Base-by-base conservation (phyloP, 2,797 vertebrate genomes). In the Buceros bicornis region DNA sequence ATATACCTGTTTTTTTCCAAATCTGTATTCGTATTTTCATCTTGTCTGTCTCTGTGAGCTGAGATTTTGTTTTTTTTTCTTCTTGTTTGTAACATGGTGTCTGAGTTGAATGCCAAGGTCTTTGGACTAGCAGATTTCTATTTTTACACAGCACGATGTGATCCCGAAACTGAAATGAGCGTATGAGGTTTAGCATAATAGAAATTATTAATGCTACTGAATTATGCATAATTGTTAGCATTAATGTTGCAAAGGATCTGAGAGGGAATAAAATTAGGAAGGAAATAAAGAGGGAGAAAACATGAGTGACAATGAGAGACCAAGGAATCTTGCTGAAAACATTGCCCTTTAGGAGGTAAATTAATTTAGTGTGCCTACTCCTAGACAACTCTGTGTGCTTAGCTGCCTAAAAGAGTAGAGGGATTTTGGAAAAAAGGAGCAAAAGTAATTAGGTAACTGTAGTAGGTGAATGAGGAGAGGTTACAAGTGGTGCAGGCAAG, bases 191-290 rank as follows among this genome's bases (percentile, higher is more conserved):
- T 94, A 88, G 89, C 77, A 37, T 95, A 95, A 90, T 76, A 94
- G 94, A 95, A 91, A 96, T 96, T 94, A 96, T 95, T 96, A 92
- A 95, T 95, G 93, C 56, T 88, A 18, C 79, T 93, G 87, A 96
- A 95, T 96, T 85, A 94, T 96, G 73, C 69, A 94, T 91, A 93
- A 94, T 96, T 91, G 91, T 85, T 96, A 88, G 54, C 89, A 91
- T 96, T 84, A 95, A 95, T 88, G 89, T 94, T 96, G 89, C 93
- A 94, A 76, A 95, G 73, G 53, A 82, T 91, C 51, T 95, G 89
- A 66, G 58, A 76, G 64, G 62, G 51, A 93, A n/a, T 79, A 93
- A 81, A 84, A 60, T 48, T 47, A 56, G 54, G 82, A 64, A 90
- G 69, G 53, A 91, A 91, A 85, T 73, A 85, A 71, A 77, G 70